Base-by-base conservation (phyloP, 2,888 invertebrate genomes). In the Apoda limacodes region DNA sequence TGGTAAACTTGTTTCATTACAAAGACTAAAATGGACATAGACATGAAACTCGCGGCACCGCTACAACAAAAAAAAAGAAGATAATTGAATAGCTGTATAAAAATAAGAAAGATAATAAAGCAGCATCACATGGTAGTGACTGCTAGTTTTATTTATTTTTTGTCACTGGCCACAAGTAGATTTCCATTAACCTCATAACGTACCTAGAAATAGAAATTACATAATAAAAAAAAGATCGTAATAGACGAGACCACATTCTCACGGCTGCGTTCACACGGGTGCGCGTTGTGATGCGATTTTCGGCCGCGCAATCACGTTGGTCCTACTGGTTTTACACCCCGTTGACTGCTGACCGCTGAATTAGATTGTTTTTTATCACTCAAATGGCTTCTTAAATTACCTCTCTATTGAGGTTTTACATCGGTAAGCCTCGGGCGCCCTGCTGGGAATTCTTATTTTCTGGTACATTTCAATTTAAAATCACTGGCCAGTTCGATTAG, bases 261-360 rank as follows among this genome's bases (percentile, higher is more conserved):
- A 71, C 71, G 69, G 58, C 40, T 37, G 30, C 22, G 55, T 68
- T 69, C 68, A 66, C 71, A 69, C 66, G 60, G 40, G 39, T 34
- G 41, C n/a, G n/a, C n/a, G n/a, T n/a, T n/a, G n/a, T n/a, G n/a
- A n/a, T n/a, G n/a, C 40, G 32, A 55, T 55, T 56, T 66, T 64
- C 52, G 59, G 63, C 60, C 50, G 50, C 49, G 43, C 48, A 51
- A 50, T 17, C 68, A 66, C 68, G 70, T 64, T 60, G 42, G 46
- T 43, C 50, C 62, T 60, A 50, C 63, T 61, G 75, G 74, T 70
- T 72, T 65, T 56, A 70, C 69, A 74, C 59, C 69, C 72, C 64
- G 74, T 72, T 74, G 72, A 35, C 44, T 43, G 35, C 30, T 15
- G 23, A 23, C 36, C 33, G 45, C 38, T 42, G 43, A 42, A 50